A percentile compares a stretch with the other conserved stretches of the same genome.
Evolutionary conservation across 2,888 invertebrate genomes (phyloP).

Genomic region (Cheilosia grossa): DNA sequence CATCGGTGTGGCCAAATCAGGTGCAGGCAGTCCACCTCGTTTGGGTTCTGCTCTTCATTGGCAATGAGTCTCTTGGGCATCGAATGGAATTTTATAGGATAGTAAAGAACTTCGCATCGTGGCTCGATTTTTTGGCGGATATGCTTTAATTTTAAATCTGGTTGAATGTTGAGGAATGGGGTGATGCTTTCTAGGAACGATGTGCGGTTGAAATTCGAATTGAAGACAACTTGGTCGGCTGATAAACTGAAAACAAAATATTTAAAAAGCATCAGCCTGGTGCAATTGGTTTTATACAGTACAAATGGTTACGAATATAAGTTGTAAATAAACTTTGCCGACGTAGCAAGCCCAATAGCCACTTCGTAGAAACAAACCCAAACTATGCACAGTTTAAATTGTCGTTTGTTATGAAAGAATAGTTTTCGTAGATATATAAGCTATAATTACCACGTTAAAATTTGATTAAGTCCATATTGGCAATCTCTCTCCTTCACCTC

Average conservation of each 20-base stretch:
- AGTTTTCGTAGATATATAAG: background rate
- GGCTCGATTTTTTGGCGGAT: constrained; percentile 84
- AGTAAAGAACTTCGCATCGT: constrained; percentile 87
- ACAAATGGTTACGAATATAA: too few relatives aligned
- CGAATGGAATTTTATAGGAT: constrained; percentile 85
- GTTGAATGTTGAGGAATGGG: constrained; percentile 86
- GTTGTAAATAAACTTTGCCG: too few relatives aligned
- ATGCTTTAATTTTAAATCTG: constrained; percentile 86
- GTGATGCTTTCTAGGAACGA: constrained; percentile 87
- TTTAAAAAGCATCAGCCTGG: too few relatives aligned
- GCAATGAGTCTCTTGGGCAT: constrained; percentile 80
- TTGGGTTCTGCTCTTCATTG: constrained; percentile 70
- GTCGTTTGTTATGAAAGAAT: background rate
- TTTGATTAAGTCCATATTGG: constrained; percentile 90
- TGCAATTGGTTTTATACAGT: too few relatives aligned
- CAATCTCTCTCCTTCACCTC: constrained; percentile 88
- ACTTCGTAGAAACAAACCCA: too few relatives aligned
- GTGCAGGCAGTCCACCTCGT: constrained; percentile 82
- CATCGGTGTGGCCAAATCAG: constrained; percentile 91
- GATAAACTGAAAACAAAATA: constrained; percentile 84
- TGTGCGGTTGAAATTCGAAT: constrained; percentile 88
- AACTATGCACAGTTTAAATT: too few relatives aligned
- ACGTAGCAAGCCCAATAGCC: too few relatives aligned
- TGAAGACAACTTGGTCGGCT: constrained; percentile 88
- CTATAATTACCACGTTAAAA: constrained; percentile 86